These are phyloP conservation scores for Drosophila pruinosa DNA, from an alignment of 1,140 invertebrate species.

Conservation along the genomic window DNA sequence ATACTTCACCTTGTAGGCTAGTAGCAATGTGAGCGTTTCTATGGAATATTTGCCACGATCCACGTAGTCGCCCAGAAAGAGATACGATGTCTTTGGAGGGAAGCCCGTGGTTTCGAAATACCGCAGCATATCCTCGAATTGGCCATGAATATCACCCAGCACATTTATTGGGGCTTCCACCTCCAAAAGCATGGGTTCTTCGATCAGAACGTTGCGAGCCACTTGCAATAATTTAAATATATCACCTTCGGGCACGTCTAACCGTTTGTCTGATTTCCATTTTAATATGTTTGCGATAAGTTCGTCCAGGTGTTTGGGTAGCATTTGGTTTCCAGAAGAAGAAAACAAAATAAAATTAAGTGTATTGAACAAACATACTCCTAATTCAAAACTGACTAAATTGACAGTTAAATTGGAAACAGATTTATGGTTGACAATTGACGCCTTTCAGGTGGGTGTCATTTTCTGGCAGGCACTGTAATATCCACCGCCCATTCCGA, in stretches of 20 bases:
- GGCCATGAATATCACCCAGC: slow-evolving; percentile 99
- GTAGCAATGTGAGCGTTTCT: slow-evolving; percentile 94
- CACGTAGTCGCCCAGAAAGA: slow-evolving; percentile 96
- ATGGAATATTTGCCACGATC: slow-evolving; percentile 92
- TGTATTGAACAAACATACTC: neutral
- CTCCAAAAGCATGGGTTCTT: slow-evolving; percentile 98
- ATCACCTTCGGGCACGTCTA: slow-evolving; percentile 34
- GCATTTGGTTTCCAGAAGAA: slow-evolving; percentile 23
- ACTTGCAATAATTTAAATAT: slow-evolving; percentile 85
- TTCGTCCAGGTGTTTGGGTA: slow-evolving; percentile 35
- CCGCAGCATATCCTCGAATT: slow-evolving; percentile 97
- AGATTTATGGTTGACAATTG: too few relatives aligned
- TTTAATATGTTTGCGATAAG: slow-evolving; percentile 32
- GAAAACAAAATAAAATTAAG: neutral
- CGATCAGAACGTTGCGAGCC: slow-evolving; percentile 97
- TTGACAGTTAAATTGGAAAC: neutral
- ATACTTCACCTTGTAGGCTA: slow-evolving; percentile 97
- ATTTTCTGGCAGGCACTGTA: neutral
- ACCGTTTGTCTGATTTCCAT: slow-evolving; percentile 29
- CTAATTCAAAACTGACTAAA: neutral
- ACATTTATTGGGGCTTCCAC: slow-evolving; percentile 98
- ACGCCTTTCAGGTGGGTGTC: neutral
- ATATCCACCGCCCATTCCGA: neutral
- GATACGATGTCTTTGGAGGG: slow-evolving; percentile 98
- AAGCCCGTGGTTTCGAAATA: slow-evolving; percentile 99